Conservation (phyloP, 2,113 vertebrate species). For the Otocyon megalotis region DNA sequence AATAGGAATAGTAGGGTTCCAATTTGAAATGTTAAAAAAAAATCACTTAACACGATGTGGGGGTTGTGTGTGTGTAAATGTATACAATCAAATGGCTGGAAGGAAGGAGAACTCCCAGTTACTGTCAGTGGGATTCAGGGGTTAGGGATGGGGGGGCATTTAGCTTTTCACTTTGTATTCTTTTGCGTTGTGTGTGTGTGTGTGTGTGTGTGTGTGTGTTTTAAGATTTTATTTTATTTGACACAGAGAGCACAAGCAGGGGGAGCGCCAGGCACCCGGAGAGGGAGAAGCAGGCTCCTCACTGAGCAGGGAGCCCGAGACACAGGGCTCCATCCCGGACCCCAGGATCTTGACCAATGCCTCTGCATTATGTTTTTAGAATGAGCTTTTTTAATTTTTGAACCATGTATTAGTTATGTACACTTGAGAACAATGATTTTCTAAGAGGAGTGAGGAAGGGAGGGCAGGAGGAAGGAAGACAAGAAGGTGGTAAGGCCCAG, state of each 20-base stretch:
- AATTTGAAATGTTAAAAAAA: not conserved
- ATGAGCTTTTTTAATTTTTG: not conserved
- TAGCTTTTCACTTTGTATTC: conserved; percentile 24
- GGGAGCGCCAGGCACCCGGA: not conserved
- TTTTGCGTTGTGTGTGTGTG: not conserved
- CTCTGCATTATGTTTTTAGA: not conserved
- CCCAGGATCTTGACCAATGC: not conserved
- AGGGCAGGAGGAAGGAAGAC: not conserved
- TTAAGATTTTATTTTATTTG: not conserved
- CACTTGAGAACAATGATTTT: conserved; percentile 30
- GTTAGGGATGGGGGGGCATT: not conserved
- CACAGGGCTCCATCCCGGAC: not conserved
- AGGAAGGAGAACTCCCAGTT: not conserved
- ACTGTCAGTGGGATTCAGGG: not conserved
- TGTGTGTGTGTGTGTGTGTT: not conserved
- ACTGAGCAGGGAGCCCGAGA: not conserved
- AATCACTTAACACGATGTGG: not conserved
- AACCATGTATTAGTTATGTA: not conserved
- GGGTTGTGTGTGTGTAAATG: not conserved
- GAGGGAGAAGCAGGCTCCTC: not conserved
- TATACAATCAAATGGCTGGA: not conserved
- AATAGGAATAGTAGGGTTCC: not conserved
- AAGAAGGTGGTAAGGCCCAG: not conserved
- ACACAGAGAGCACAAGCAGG: not conserved
- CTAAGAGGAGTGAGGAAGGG: not conserved